Evolutionary conservation across 2,888 invertebrate genomes (phyloP), one percentile per base, ranked within the genome.

Genomic region (Neuroscelio doddi): DNA sequence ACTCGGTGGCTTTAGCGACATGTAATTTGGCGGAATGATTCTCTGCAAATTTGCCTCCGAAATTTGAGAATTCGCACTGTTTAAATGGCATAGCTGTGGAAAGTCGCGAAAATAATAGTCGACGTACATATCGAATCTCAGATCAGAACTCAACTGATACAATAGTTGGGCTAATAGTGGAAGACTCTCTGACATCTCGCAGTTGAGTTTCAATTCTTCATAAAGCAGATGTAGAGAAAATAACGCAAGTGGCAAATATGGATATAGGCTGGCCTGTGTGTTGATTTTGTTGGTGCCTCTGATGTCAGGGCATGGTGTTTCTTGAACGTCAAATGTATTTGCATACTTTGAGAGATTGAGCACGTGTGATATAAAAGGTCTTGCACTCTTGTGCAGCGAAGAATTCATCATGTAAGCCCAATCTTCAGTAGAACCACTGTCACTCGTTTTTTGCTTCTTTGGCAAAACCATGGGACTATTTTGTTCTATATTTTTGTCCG

Each of bases 61-160:
- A 29, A 93, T 86, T 71, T 90, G 89, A 1, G 88, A 86, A 0
- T 81, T 64, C 8, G 62, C 30, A 7, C 69, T 74, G 4, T 82
- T 84, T 44, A 88, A 73, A 12, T 80, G 78, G 69, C 89, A 90
- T 7, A 89, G 85, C 1, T 86, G 82, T 0, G 97, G 96, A 77
- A 91, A 95, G 85, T 97, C 97, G 68, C 93, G 85, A 87, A 93
- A 92, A 80, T 97, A 97, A 82, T 94, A 92, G 70, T 92, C 88
- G 1, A 89, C 87, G 74, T 94, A 97, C 17, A 87, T 85, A 1
- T 88, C 86, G 52, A 94, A 86, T 53, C 89, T 88, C 74, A 97
- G 87, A 85, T 96, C 95, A 34, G 88, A 87, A 0, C 95, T 88
- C 34, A 97, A 80, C 78, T 92, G 93, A 77, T 92, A 90, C 27